Evolutionary conservation across 2,797 vertebrate genomes (phyloP), one percentile per base, ranked within the genome.

Genomic region (Hypotaenidia philippensis): DNA sequence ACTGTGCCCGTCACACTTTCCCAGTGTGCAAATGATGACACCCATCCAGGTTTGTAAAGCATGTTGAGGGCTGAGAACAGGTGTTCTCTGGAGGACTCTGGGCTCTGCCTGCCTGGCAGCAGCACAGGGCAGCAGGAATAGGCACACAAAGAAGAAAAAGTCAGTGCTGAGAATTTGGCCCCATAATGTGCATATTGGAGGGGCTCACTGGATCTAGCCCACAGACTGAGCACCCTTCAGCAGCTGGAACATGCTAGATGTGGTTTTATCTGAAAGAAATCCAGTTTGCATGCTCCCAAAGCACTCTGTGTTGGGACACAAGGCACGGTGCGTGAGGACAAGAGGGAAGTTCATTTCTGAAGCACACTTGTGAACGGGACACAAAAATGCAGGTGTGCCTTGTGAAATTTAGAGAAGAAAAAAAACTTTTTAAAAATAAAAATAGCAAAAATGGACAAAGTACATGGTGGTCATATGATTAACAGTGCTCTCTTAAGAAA

Each of bases 281-380:
- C 4, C 36, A 27, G 23, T 92, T 89, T 89, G 32, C 38, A 17
- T 3, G 2, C 13, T 71, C 36, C 50, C 38, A 53, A 84, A 71
- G 23, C 61, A 29, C 13, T 84, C 66, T 38, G 1, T 61, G 26
- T 40, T 57, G 19, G 41, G 52, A 63, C 41, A 16, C 18, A 41
- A 74, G 15, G 49, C 5, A 21, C 1, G 0, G 27, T 25, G 1
- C 2, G 0, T 87, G 36, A 32, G 12, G 20, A 57, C 4, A 20
- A 76, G 45, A 57, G 41, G 19, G 45, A 82, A 71, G 64, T 53
- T 70, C 32, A 69, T 26, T 72, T 45, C 36, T 34, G 83, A 81
- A 71, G 18, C 10, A 53, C 25, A 9, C 25, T 21, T 53, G 23
- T 61, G 45, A 89, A 45, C 12, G 56, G 38, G 34, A 38, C 29